phyloP scores from a whole-genome alignment of 1,140 invertebrate genomes.

The Charaxes varanes region DNA sequence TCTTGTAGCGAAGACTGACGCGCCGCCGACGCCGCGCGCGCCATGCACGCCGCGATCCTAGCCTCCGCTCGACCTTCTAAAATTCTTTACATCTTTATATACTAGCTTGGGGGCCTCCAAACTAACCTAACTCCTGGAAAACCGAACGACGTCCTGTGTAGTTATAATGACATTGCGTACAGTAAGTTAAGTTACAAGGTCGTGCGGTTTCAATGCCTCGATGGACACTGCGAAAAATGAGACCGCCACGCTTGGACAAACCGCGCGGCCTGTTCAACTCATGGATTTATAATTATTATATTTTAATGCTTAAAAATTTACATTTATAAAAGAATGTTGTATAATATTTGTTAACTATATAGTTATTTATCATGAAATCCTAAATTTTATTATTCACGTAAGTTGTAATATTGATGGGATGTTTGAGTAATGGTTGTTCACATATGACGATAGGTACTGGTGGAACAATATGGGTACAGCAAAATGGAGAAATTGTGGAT shows the following conservation, averaged over 20 bases:
- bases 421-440: constrained; percentile 5
- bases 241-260: too few species aligned
- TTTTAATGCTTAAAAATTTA: constrained; percentile 37
- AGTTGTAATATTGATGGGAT: constrained; percentile 10
- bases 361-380: constrained; percentile 41
- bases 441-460: constrained; percentile 6
- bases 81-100: constrained; percentile 57
- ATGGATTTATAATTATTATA: constrained; percentile 21
- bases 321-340: constrained; percentile 43
- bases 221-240: too few species aligned
- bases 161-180: too few species aligned
- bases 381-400: too few species aligned
- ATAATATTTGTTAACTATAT: constrained; percentile 52
- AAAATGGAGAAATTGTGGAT: too few species aligned
- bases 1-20: constrained; percentile 66
- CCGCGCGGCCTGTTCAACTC: constrained; percentile 14
- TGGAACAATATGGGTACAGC: constrained; percentile 20
- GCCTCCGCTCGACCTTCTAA: constrained; percentile 18
- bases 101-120: constrained; percentile 17
- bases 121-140: not conserved
- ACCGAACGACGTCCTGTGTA: not conserved
- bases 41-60: constrained; percentile 11
- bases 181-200: too few species aligned
- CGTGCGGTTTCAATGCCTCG: too few species aligned
- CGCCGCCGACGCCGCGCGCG: constrained; percentile 18